phyloP scores from a whole-genome alignment of 2,113 vertebrate species.

The Cinclus cinclus region DNA sequence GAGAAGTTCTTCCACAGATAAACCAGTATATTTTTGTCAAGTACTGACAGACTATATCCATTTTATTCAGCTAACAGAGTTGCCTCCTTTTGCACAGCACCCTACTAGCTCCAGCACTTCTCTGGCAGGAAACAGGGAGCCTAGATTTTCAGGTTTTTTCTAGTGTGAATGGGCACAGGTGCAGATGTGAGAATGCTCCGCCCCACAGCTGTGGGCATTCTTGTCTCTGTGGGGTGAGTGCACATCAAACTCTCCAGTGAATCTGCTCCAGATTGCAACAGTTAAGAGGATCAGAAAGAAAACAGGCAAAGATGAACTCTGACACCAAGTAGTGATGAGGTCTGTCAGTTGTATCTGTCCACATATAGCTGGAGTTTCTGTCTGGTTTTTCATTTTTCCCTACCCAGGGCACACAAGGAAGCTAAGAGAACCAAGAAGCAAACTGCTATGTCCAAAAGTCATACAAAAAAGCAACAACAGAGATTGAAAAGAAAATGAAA shows the following conservation, averaged over 20 bases:
- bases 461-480: background rate
- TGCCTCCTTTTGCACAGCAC: background rate
- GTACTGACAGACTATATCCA: background rate
- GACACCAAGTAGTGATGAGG: background rate
- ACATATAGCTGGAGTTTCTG: background rate
- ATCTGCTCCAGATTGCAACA: background rate
- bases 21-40: background rate
- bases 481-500: background rate
- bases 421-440: background rate
- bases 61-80: background rate
- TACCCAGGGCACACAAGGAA: background rate
- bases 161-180: accelerated
- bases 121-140: background rate
- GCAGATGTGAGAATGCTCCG: background rate
- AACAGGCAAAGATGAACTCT: background rate
- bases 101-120: background rate
- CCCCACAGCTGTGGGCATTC: background rate
- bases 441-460: background rate
- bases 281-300: background rate
- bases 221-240: background rate
- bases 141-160: background rate
- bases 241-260: background rate
- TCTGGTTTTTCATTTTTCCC: background rate
- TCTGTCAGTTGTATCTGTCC: background rate
- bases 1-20: background rate